These are phyloP conservation scores for Sceloporus tristichus DNA, from an alignment of 2,113 vertebrate species.

Conservation along the genomic window DNA sequence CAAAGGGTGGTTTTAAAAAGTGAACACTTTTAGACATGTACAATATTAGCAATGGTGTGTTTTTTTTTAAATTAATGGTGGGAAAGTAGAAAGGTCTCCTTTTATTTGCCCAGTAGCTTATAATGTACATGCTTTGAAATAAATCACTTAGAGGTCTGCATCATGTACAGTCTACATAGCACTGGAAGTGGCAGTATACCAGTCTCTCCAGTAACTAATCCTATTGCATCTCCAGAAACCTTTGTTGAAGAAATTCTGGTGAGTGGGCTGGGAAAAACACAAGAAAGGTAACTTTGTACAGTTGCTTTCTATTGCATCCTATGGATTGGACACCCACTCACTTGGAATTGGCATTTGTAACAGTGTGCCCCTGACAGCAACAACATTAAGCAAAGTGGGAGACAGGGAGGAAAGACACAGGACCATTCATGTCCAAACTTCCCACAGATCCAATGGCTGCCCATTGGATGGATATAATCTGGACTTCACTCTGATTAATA, in stretches of 20 bases:
- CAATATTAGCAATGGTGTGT: background rate
- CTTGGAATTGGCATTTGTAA: background rate
- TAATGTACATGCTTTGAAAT: background rate
- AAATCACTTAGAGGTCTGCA: background rate
- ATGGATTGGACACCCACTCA: no score
- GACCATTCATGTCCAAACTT: conserved; percentile 8
- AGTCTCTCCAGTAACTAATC: background rate
- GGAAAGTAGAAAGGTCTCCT: conserved; percentile 25
- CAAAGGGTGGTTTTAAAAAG: background rate
- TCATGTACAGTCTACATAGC: background rate
- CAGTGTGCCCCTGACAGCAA: background rate
- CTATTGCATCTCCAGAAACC: background rate
- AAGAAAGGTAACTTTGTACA: background rate
- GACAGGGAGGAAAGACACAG: background rate
- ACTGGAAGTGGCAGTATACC: background rate
- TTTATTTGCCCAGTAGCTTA: background rate
- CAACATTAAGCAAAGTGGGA: background rate
- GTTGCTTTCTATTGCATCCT: accelerated
- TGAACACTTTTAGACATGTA: background rate
- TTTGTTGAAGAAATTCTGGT: background rate
- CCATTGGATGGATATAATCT: background rate
- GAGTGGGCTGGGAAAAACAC: background rate
- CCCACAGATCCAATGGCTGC: background rate
- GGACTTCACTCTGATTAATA: conserved; percentile 30
- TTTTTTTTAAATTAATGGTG: background rate